phyloP scores from a whole-genome alignment of 92 coral and sea anemone species.

The Paramuricea clavata region DNA sequence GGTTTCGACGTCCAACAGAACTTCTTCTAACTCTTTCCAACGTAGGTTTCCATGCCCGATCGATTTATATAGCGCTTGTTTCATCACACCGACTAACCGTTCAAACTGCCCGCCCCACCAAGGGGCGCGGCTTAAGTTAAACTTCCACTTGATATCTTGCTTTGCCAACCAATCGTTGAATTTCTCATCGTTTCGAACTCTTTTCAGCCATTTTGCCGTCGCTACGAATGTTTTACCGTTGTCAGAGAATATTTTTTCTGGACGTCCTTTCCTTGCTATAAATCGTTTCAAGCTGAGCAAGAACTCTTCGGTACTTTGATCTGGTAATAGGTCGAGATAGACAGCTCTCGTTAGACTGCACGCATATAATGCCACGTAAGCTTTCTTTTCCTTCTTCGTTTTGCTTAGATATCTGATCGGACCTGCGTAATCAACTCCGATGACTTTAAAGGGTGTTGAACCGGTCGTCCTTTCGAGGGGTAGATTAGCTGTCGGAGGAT shows the following conservation, averaged over 20 bases:
- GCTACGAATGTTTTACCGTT: conserved; percentile 25
- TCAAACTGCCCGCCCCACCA: conserved; percentile 43
- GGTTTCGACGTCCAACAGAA: conserved; percentile 51
- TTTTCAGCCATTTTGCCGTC: conserved; percentile 19
- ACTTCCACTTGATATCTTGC: conserved; percentile 7
- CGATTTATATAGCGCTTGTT: conserved; percentile 3
- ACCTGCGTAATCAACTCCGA: conserved; percentile 48
- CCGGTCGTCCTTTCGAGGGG: conserved; percentile 41
- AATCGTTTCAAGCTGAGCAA: conserved; percentile 23
- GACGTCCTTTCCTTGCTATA: not conserved
- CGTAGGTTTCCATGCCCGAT: conserved; percentile 29
- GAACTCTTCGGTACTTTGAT: conserved; percentile 1
- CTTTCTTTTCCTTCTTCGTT: not conserved
- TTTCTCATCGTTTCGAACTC: conserved; percentile 6
- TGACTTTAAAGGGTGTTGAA: conserved; percentile 23
- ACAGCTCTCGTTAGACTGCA: conserved; percentile 39
- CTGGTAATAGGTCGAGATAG: not conserved
- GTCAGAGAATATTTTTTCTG: conserved; percentile 25
- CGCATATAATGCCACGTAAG: conserved; percentile 27
- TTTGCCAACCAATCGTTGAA: conserved; percentile 4
- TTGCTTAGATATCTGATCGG: conserved; percentile 31
- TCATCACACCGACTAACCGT: conserved; percentile 11
- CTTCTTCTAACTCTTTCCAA: conserved; percentile 41
- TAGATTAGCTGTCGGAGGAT: conserved; percentile 40
- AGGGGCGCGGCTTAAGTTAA: conserved; percentile 15